Base-by-base conservation (phyloP, 2,797 vertebrate species). In the Lemur catta region DNA sequence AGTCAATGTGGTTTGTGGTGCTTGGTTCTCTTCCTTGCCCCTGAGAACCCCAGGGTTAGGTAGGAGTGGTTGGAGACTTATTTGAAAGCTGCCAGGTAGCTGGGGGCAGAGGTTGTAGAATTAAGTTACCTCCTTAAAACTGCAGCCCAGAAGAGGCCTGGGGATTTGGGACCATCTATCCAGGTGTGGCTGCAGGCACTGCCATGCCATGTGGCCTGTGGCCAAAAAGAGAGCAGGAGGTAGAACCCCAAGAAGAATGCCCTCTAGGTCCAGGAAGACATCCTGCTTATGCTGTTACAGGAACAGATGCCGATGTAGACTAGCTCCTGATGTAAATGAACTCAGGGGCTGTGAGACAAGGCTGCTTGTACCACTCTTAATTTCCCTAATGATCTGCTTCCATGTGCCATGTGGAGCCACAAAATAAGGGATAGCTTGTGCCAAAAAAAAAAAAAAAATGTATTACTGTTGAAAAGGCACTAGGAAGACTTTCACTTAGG, bases 381-480 rank as follows among this genome's bases (percentile, higher is more conserved):
- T 97, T 97, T 97, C 71, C 92, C 93, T 84, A 59, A 43, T 93
- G 87, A 48, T 97, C 35, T 96, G 63, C 63, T 95, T 91, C 57
- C 46, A 59, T 46, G 38, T 46, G 55, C 81, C 43, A 48, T 72
- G 80, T 72, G 38, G 24, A 94, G n/a, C 15, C 33, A 67, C 57
- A 80, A 30, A 43, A 43, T 63, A 35, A 72, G 35, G 11, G 2
- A 82, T 20, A 91, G 24, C 30, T 74, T 76, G 33, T 61, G 61
- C 35, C 18, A 43, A 55, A 65, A 55, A 59, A 50, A 50, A 48
- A 41, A 52, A 65, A 86, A 79, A 30, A 43, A 43, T 43, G 43
- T 43, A 67, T 55, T 89, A 67, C 41, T 61, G 6, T 90, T 96
- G 93, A 84, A 80, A 92, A 48, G 46, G 30, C 28, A 48, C 84